phyloP scores from a whole-genome alignment of 2,888 invertebrate genomes.

The Torymus auratus region DNA sequence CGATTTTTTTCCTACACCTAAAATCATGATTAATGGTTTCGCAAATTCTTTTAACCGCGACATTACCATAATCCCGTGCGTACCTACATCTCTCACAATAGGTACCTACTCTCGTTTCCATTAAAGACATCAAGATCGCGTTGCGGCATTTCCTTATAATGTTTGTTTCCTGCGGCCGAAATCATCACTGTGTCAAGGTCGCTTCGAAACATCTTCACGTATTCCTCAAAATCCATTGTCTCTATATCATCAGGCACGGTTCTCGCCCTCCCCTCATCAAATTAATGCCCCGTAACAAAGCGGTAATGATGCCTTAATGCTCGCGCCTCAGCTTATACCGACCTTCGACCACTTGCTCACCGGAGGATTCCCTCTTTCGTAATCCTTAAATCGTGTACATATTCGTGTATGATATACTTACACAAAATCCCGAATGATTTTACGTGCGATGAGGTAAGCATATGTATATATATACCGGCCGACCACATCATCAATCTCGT shows the following conservation, averaged over 20 bases:
- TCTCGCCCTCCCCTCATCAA: not conserved
- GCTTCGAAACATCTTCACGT: not conserved
- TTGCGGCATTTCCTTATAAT: too few species aligned
- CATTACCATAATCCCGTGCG: too few species aligned
- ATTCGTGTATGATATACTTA: not conserved
- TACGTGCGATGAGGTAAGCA: constrained; percentile 30
- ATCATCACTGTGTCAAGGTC: constrained; percentile 1
- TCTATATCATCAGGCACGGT: too few species aligned
- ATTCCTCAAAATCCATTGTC: constrained; percentile 3
- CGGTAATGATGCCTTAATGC: constrained; percentile 15
- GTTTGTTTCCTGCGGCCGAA: too few species aligned
- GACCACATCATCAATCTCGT: not conserved
- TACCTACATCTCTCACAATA: too few species aligned
- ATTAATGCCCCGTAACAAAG: not conserved
- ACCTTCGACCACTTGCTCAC: constrained; percentile 20
- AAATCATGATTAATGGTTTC: too few species aligned
- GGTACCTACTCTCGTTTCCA: too few species aligned
- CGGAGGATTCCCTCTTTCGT: constrained; percentile 5
- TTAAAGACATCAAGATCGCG: too few species aligned
- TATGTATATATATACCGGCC: too few species aligned
- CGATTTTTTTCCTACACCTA: too few species aligned
- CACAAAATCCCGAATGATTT: constrained; percentile 29
- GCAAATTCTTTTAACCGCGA: too few species aligned
- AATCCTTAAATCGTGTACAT: constrained; percentile 6
- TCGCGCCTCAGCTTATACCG: not conserved